phyloP scores from a whole-genome alignment of 2,113 vertebrate genomes.

The Mesitornis unicolor region DNA sequence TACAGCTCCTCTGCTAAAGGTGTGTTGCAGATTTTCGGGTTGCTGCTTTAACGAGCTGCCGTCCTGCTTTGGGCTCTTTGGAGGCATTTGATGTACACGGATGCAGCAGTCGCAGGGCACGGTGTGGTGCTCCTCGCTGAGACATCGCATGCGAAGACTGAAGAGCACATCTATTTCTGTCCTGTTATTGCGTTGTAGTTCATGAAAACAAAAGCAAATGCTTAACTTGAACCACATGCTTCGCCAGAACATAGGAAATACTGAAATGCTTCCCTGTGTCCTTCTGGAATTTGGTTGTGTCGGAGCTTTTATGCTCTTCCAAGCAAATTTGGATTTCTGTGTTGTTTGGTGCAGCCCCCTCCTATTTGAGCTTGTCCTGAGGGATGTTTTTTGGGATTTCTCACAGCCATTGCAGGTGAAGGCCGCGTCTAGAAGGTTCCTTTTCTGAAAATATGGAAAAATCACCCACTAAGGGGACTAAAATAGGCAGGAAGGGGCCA shows the following conservation, averaged over 20 bases:
- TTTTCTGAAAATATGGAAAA: not conserved
- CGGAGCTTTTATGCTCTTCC: not conserved
- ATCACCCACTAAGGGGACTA: not conserved
- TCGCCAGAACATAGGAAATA: not conserved
- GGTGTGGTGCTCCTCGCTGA: not conserved
- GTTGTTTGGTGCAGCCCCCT: not conserved
- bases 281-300: not conserved
- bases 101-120: not conserved
- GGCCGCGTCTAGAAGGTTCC: not conserved
- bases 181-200: not conserved
- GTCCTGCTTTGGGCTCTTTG: not conserved
- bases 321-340: not conserved
- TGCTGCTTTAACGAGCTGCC: not conserved
- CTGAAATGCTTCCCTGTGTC: not conserved
- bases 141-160: not conserved
- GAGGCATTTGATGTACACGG: not conserved
- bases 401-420: not conserved
- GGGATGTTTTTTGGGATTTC: not conserved
- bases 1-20: not conserved
- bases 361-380: not conserved
- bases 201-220: not conserved
- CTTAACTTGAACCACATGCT: constrained; percentile 19
- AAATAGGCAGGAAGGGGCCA: too few species aligned
- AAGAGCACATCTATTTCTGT: not conserved
- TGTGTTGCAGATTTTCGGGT: not conserved